Evolutionary conservation across 2,113 vertebrate species (phyloP).

Genomic region (Sterna hirundo): DNA sequence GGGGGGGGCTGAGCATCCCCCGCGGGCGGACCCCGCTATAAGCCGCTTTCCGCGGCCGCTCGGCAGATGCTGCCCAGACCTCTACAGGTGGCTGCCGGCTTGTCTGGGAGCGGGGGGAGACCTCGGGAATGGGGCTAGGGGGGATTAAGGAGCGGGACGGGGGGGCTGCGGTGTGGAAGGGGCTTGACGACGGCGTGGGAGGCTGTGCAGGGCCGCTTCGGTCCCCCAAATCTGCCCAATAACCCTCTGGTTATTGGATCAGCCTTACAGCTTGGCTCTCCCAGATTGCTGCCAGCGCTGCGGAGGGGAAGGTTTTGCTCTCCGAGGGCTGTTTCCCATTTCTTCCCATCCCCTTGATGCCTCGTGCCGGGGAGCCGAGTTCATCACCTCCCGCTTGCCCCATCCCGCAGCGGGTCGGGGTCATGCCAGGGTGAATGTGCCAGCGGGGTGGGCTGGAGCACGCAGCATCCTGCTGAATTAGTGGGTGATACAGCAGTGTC

Average conservation of each 20-base stretch:
- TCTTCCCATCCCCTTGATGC: accelerated
- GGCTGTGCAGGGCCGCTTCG: accelerated
- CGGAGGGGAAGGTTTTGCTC: background rate
- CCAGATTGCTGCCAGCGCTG: background rate
- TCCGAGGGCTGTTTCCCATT: accelerated
- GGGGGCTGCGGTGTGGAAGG: background rate
- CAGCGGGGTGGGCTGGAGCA: background rate
- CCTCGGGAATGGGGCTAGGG: background rate
- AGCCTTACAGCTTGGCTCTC: accelerated
- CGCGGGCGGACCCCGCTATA: background rate
- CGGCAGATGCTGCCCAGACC: background rate
- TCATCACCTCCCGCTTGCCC: accelerated
- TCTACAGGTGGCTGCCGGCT: background rate
- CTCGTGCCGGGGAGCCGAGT: accelerated
- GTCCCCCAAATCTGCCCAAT: background rate
- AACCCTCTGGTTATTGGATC: background rate
- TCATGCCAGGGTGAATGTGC: background rate
- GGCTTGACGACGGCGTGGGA: background rate
- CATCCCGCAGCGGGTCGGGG: accelerated
- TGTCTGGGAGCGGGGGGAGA: background rate
- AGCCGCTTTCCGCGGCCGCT: background rate
- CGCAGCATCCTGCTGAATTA: background rate
- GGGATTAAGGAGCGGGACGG: background rate
- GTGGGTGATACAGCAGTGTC: accelerated
- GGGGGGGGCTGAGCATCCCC: background rate